Evolutionary conservation across 2,888 invertebrate species (phyloP).

Genomic region (Zaprionus bogoriensis): DNA sequence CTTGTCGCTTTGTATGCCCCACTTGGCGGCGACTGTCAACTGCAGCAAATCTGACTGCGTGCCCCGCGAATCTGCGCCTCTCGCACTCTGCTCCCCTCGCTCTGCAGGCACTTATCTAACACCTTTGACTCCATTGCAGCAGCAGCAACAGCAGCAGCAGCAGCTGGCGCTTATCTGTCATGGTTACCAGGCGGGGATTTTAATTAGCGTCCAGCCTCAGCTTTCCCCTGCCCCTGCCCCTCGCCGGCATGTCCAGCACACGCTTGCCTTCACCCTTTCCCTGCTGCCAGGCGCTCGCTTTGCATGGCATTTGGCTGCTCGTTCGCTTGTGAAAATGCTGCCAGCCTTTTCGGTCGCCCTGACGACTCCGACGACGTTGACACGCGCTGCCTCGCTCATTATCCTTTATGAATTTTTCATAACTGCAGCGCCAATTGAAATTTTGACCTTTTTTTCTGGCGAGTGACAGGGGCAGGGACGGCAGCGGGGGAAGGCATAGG

Average conservation of each 20-base stretch:
- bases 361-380: conserved; percentile 65
- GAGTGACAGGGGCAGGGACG: not conserved
- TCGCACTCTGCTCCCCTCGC: not conserved
- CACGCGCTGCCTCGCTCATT: conserved; percentile 79
- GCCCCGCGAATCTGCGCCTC: not conserved
- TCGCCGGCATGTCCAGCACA: conserved; percentile 6
- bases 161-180: conserved; percentile 69
- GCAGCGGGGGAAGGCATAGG: not conserved
- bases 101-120: conserved; percentile 62
- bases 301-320: conserved; percentile 71
- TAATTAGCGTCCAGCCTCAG: conserved; percentile 63
- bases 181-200: conserved; percentile 68
- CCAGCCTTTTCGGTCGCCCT: conserved; percentile 36
- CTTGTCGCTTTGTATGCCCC: conserved; percentile 57
- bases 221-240: not conserved
- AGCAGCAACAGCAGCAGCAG: too few relatives aligned
- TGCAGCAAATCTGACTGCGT: conserved; percentile 50
- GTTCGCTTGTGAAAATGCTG: conserved; percentile 71
- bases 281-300: too few relatives aligned
- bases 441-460: conserved; percentile 42
- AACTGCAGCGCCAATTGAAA: conserved; percentile 72
- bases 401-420: conserved; percentile 81
- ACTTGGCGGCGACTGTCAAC: conserved; percentile 56
- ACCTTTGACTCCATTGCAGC: conserved; percentile 69
- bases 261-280: conserved; percentile 2